These are phyloP conservation scores for Rhagologus leucostigma DNA, from an alignment of 2,113 vertebrate species.

Conservation along the genomic window DNA sequence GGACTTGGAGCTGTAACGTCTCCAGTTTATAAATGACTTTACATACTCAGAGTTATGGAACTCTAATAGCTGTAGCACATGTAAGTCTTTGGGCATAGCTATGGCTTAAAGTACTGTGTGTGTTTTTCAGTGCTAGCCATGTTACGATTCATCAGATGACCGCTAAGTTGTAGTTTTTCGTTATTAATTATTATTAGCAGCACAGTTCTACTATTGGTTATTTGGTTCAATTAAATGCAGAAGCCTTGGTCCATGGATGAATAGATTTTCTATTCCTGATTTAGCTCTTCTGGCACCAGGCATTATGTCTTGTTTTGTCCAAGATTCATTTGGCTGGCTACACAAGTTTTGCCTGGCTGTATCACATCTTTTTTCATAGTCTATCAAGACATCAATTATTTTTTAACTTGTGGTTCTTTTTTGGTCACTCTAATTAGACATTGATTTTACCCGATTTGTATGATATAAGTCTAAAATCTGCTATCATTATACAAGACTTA, in stretches of 20 bases:
- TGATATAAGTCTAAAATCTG: not conserved
- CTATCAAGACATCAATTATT: slow-evolving; percentile 20
- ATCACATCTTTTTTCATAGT: not conserved
- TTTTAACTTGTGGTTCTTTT: slow-evolving; percentile 8
- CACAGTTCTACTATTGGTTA: not conserved
- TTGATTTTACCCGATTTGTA: not conserved
- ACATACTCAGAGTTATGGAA: not conserved
- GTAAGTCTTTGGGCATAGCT: not conserved
- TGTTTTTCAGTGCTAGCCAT: not conserved
- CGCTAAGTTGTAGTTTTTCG: not conserved
- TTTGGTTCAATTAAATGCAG: not conserved
- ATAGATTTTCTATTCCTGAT: not conserved
- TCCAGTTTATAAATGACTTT: not conserved
- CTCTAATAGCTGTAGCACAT: not conserved
- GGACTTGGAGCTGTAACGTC: not conserved
- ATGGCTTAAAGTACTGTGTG: not conserved
- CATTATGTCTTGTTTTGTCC: slow-evolving; percentile 22
- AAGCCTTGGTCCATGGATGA: not conserved
- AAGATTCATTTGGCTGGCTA: slow-evolving; percentile 23
- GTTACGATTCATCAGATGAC: not conserved
- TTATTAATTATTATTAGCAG: slow-evolving; percentile 7
- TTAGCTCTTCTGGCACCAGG: slow-evolving; percentile 24
- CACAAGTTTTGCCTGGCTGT: not conserved
- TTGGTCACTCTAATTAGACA: not conserved
- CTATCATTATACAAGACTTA: not conserved